phyloP scores from a whole-genome alignment of 2,797 vertebrate genomes.

The Argentina silus region DNA sequence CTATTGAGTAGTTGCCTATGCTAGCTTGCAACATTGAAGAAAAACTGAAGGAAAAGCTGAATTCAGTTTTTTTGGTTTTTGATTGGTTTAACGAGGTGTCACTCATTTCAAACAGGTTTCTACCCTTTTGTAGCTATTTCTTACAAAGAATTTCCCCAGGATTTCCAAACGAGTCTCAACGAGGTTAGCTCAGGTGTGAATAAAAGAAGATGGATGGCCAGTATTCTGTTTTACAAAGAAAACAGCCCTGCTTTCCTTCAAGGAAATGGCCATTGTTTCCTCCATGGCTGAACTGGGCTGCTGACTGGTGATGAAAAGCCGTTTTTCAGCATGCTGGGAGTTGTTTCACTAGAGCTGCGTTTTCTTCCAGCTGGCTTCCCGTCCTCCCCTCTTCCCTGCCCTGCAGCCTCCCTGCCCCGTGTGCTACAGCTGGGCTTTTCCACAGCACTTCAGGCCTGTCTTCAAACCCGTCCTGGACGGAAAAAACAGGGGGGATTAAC shows the following conservation, averaged over 20 bases:
- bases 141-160: no score
- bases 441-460: slow-evolving; percentile 19
- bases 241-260: slow-evolving; percentile 24
- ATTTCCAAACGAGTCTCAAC: no score
- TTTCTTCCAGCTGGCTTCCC: slow-evolving; percentile 18
- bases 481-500: slow-evolving; percentile 25
- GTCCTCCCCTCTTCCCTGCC: neutral
- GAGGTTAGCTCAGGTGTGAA: neutral
- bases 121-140: no score
- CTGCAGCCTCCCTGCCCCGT: neutral
- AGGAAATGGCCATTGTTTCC: slow-evolving; percentile 36
- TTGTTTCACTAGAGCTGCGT: slow-evolving; percentile 9
- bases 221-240: slow-evolving; percentile 40
- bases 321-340: slow-evolving; percentile 34
- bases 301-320: slow-evolving; percentile 30
- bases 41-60: no score
- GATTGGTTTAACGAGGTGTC: no score
- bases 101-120: no score
- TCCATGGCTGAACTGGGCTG: slow-evolving; percentile 18
- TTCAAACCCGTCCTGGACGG: slow-evolving; percentile 16
- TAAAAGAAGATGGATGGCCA: neutral
- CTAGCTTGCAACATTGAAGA: no score
- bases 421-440: slow-evolving; percentile 37
- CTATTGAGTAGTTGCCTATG: no score
- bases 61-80: no score